Evolutionary conservation across 2,797 vertebrate genomes (phyloP), one percentile per base, ranked within the genome.

Genomic region (Propithecus perrieri): DNA sequence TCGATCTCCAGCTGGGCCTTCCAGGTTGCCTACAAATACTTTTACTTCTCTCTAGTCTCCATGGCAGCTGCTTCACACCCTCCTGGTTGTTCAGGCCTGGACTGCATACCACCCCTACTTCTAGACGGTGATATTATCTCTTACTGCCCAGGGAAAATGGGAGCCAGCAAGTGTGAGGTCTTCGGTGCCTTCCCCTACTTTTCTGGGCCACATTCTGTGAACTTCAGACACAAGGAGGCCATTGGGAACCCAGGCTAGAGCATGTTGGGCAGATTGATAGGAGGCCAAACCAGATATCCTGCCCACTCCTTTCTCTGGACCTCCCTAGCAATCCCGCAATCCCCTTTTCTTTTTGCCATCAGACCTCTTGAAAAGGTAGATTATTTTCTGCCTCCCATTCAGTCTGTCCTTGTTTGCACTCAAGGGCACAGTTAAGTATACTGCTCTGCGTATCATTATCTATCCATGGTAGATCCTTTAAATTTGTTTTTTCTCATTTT

Each of bases 351-450:
- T 88, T 89, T 88, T 15, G 55, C 78, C 72, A 41, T 80, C 35
- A 46, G 50, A 80, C 33, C 41, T 85, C 65, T 80, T 95, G 41
- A 69, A 89, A 94, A 63, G 72, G 14, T 67, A 85, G 22, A 89
- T 61, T 95, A 28, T 91, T 89, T 94, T 89, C 80, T 94, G 74
- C 85, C 41, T 85, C n/a, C 30, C 35, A 24, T 85, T 91, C 71
- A 88, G 46, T 90, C 76, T 95, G 87, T 84, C 83, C 30, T 91
- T 89, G 35, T 93, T 93, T 83, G 81, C 75, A 71, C 20, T 94
- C 65, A 69, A 84, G 72, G 72, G 41, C 79, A 35, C 38, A 79
- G 63, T 88, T 71, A 91, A 91, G 50, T 88, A 67, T 48, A 61
- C 74, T 69, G 57, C 10, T 88, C 69, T 85, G 50, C 7, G 50